Percentiles rank a stretch among this genome's conserved stretches.
Evolutionary conservation across 2,888 invertebrate species (phyloP).

Genomic region (Oeneis ivallda): DNA sequence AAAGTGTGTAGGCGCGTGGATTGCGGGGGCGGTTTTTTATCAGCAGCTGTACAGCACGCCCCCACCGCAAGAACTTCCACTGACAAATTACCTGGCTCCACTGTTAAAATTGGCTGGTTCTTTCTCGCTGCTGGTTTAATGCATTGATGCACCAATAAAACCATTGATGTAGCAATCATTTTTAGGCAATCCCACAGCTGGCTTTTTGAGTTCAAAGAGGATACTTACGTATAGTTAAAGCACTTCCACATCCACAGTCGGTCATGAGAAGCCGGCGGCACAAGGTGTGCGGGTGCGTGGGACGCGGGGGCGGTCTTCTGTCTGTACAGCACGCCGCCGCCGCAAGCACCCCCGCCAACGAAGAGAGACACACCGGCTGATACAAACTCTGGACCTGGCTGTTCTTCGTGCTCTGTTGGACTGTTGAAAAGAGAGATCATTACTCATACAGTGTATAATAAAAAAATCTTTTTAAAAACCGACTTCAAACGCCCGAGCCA

Average conservation of each 20-base stretch:
- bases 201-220: not conserved
- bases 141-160: no score
- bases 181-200: no score
- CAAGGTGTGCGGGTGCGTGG: constrained; percentile 77
- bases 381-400: constrained; percentile 81
- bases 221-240: constrained; percentile 84
- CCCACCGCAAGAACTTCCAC: constrained; percentile 78
- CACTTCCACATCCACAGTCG: constrained; percentile 86
- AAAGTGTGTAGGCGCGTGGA: constrained; percentile 76
- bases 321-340: constrained; percentile 80
- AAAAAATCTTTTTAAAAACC: no score
- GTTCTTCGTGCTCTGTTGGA: constrained; percentile 65
- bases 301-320: constrained; percentile 77
- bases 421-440: constrained; percentile 39
- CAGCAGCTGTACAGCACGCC: constrained; percentile 81
- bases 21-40: constrained; percentile 75
- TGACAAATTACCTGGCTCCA: no score
- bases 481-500: no score
- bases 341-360: constrained; percentile 81
- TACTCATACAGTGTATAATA: no score
- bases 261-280: constrained; percentile 82
- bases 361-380: constrained; percentile 84
- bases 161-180: no score
- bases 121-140: no score
- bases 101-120: no score